Evolutionary conservation across 2,888 invertebrate species (phyloP).

Genomic region (Habrosyne pyritoides): DNA sequence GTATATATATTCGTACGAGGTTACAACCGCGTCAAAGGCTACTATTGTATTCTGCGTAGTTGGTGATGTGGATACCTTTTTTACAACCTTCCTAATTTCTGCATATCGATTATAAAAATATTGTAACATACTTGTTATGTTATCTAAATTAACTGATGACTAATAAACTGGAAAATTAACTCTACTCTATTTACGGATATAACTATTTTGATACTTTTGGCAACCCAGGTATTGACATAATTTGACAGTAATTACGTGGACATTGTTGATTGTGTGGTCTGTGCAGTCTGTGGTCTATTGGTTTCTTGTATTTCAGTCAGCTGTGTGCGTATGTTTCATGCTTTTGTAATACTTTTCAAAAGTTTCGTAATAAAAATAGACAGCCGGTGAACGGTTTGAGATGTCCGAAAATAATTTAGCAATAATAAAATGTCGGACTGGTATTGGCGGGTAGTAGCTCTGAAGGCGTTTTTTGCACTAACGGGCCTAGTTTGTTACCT

Average conservation of each 20-base stretch:
- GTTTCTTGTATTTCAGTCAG: conserved; percentile 17
- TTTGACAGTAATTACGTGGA: conserved; percentile 50
- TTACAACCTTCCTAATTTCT: no score
- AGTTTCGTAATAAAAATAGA: conserved; percentile 64
- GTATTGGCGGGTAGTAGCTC: conserved; percentile 73
- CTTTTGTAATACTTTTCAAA: conserved; percentile 43
- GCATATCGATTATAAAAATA: no score
- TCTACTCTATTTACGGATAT: no score
- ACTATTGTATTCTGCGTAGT: no score
- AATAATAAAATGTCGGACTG: conserved; percentile 75
- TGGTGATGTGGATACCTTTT: no score
- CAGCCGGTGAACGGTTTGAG: conserved; percentile 52
- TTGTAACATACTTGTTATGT: no score
- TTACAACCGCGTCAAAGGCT: no score
- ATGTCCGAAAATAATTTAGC: conserved; percentile 71
- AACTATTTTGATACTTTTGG: no score
- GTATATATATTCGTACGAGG: no score
- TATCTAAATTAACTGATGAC: no score
- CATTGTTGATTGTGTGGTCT: conserved; percentile 25
- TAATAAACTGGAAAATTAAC: no score
- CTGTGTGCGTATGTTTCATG: conserved; percentile 28
- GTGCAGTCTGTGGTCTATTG: conserved; percentile 36
- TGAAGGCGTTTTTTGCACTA: conserved; percentile 64
- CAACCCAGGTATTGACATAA: no score
- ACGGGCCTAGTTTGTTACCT: conserved; percentile 65